These are phyloP conservation scores for Agrotis puta DNA, from an alignment of 2,888 invertebrate species.

Conservation along the genomic window DNA sequence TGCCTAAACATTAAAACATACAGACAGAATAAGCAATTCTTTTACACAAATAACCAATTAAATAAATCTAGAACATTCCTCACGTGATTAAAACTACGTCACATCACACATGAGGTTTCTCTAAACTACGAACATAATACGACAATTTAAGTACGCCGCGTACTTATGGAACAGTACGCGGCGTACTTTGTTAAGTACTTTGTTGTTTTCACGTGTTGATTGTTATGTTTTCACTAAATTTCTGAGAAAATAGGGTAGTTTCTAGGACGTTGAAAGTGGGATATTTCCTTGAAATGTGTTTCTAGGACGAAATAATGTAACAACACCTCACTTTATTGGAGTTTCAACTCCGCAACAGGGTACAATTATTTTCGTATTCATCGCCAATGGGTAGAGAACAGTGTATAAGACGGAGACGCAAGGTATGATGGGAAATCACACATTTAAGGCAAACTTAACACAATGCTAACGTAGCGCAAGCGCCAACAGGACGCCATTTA, in stretches of 20 bases:
- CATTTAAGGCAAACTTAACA: too few relatives aligned
- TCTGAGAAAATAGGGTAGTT: conserved; percentile 5
- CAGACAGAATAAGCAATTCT: not conserved
- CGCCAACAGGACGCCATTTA: too few relatives aligned
- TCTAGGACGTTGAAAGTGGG: not conserved
- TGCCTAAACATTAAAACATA: not conserved
- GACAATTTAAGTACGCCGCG: conserved; percentile 1
- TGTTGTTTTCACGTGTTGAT: conserved; percentile 35
- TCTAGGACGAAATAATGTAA: not conserved
- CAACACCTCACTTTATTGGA: too few relatives aligned
- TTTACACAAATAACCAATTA: not conserved
- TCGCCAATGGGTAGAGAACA: too few relatives aligned
- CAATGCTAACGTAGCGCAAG: too few relatives aligned
- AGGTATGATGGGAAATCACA: too few relatives aligned
- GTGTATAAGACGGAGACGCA: too few relatives aligned
- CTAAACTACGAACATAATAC: not conserved
- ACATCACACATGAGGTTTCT: conserved; percentile 30
- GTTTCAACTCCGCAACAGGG: too few relatives aligned
- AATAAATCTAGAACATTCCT: conserved; percentile 18
- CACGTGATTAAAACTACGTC: conserved; percentile 37
- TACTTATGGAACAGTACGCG: conserved; percentile 14
- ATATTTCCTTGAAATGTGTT: conserved; percentile 31
- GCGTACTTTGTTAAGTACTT: conserved; percentile 19
- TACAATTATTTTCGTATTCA: too few relatives aligned
- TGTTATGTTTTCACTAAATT: conserved; percentile 13